Conservation (phyloP, 2,888 invertebrate species). For the Kryphioiulus occultus region DNA sequence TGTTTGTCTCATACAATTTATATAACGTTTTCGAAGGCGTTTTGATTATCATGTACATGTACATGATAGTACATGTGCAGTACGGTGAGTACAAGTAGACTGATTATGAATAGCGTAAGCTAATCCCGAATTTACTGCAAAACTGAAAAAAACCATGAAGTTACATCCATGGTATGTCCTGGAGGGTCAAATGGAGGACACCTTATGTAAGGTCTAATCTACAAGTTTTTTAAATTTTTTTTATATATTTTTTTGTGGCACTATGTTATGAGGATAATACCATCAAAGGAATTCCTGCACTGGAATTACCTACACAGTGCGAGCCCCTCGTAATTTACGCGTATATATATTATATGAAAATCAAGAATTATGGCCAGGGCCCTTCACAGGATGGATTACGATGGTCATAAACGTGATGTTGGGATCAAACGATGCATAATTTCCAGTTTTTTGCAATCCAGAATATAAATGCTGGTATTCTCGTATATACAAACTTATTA, state of each 20-base stretch:
- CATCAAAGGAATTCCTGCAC: background rate
- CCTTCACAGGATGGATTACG: conserved; percentile 17
- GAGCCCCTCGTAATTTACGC: conserved; percentile 17
- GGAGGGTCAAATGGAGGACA: background rate
- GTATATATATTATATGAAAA: conserved; percentile 12
- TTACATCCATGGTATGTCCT: too few species aligned
- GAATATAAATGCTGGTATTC: background rate
- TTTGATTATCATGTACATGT: too few species aligned
- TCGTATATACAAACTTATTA: background rate
- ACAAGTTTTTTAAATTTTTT: background rate
- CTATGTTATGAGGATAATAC: background rate
- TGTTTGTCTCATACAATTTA: too few species aligned
- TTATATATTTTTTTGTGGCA: background rate
- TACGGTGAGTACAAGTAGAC: too few species aligned
- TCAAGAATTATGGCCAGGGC: conserved; percentile 8
- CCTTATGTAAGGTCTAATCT: too few species aligned
- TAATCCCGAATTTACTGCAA: too few species aligned
- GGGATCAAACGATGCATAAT: conserved; percentile 23
- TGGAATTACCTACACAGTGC: background rate
- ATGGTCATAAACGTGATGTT: conserved; percentile 1
- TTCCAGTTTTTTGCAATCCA: background rate
- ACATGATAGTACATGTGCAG: too few species aligned
- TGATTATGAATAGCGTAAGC: too few species aligned
- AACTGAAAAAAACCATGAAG: too few species aligned
- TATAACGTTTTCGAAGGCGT: too few species aligned